Evolutionary conservation across 1,140 invertebrate genomes (phyloP).

Genomic region (Drosophila insularis): DNA sequence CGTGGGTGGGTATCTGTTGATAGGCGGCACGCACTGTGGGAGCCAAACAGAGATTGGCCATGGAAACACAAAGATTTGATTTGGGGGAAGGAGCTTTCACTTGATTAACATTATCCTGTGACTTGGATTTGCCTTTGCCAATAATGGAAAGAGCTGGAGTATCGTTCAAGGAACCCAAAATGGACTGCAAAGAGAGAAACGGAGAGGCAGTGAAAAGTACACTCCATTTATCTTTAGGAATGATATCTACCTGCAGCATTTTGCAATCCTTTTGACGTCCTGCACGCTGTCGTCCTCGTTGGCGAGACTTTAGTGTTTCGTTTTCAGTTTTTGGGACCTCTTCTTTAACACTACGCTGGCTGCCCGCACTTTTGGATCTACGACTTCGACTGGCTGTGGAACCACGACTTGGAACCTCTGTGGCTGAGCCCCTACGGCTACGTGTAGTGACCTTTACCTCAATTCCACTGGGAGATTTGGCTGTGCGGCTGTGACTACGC

Average conservation of each 20-base stretch:
- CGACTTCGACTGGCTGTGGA: slow-evolving; percentile 30
- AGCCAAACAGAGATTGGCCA: slow-evolving; percentile 75
- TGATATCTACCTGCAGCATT: slow-evolving; percentile 59
- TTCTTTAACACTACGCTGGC: slow-evolving; percentile 32
- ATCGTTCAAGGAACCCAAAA: slow-evolving; percentile 36
- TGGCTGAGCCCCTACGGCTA: slow-evolving; percentile 42
- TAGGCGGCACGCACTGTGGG: slow-evolving; percentile 70
- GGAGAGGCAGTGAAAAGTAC: not conserved
- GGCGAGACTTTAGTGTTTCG: slow-evolving; percentile 4
- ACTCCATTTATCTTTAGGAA: too few species aligned
- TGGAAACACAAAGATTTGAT: slow-evolving; percentile 58
- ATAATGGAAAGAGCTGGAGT: slow-evolving; percentile 37
- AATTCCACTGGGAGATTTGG: slow-evolving; percentile 40
- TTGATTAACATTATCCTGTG: slow-evolving; percentile 55
- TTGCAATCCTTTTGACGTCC: slow-evolving; percentile 58
- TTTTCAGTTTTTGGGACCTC: not conserved
- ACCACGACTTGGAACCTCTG: slow-evolving; percentile 28
- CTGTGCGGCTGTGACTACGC: slow-evolving; percentile 42
- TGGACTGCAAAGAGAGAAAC: slow-evolving; percentile 14
- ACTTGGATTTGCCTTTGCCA: slow-evolving; percentile 57
- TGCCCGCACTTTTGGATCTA: slow-evolving; percentile 71
- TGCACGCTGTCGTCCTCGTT: slow-evolving; percentile 16
- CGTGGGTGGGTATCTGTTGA: slow-evolving; percentile 67
- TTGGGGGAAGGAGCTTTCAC: not conserved
- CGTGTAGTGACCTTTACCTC: slow-evolving; percentile 27